Base-by-base conservation (phyloP, 2,797 vertebrate genomes). In the Phataginus tricuspis region DNA sequence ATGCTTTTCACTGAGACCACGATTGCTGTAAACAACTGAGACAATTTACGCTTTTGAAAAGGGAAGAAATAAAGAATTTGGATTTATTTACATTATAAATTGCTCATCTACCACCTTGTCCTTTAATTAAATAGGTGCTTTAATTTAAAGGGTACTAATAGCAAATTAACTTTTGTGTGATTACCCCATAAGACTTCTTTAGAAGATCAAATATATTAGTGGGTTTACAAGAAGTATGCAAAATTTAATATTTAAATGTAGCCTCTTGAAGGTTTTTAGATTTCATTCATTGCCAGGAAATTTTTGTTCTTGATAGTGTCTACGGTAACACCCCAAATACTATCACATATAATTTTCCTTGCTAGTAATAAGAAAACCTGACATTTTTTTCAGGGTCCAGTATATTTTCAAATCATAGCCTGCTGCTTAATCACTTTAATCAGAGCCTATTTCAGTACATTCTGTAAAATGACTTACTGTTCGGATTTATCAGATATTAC, bases 261-360 rank as follows among this genome's bases (percentile, higher is more conserved):
- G 69, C 85, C 80, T 87, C 90, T 61, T 89, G 37, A 86, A 37
- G 34, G 42, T 79, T 96, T 95, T 53, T 91, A 57, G 61, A 87
- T 94, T 97, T 90, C 91, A 75, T 68, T 80, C 71, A 83, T 45
- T 96, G 86, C 92, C 84, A 95, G 64, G 71, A 86, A 89, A 75
- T 49, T 91, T 92, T 96, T 96, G 55, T 95, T 85, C 95, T 93
- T 97, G 7, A 96, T 96, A 90, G 23, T 95, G 42, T 55, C 87
- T 94, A 31, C 96, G 61, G 75, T 95, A 95, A 93, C 57, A 79
- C 10, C 21, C 82, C 31, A 90, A 90, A 72, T 90, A 57, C 78
- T 92, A 66, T 69, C 95, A 97, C 91, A 59, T 95, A 34, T 55
- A 25, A 87, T 61, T 71, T 92, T 71, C 92, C 49, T 95, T 86